phyloP scores from a whole-genome alignment of 2,113 vertebrate species.

The Xiphophorus hellerii region DNA sequence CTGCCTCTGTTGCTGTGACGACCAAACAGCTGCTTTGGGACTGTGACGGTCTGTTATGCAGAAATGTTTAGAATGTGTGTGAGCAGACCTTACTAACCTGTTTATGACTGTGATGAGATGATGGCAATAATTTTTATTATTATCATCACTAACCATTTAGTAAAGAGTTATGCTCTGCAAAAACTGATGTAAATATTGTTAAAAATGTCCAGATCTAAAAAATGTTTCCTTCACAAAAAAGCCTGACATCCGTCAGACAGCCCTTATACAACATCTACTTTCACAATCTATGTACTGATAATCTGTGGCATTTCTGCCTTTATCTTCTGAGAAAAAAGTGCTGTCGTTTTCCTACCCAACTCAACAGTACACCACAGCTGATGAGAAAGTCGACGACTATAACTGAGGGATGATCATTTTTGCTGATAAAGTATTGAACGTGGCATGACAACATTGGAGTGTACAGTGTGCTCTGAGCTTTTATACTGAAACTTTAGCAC shows the following conservation, averaged over 20 bases:
- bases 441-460: background rate
- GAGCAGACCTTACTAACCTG: slow-evolving; percentile 33
- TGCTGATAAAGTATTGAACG: background rate
- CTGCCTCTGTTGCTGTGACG: slow-evolving; percentile 39
- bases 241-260: background rate
- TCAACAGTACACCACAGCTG: background rate
- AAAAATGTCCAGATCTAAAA: background rate
- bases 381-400: background rate
- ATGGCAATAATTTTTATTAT: background rate
- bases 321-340: background rate
- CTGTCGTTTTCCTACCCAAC: background rate
- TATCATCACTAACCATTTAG: background rate
- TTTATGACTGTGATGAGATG: slow-evolving; percentile 21
- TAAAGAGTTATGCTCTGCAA: background rate
- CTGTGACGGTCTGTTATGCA: slow-evolving; percentile 11
- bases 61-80: slow-evolving; percentile 20
- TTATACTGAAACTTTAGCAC: slow-evolving; percentile 7
- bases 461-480: background rate
- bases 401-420: background rate
- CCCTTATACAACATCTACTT: background rate
- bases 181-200: background rate
- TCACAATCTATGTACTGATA: slow-evolving; percentile 1
- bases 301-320: background rate
- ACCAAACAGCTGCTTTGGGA: slow-evolving; percentile 39
- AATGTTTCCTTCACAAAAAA: background rate